Evolutionary conservation across 1,140 invertebrate genomes (phyloP), one percentile per base, ranked within the genome.

Genomic region (Drosophila ambigua): DNA sequence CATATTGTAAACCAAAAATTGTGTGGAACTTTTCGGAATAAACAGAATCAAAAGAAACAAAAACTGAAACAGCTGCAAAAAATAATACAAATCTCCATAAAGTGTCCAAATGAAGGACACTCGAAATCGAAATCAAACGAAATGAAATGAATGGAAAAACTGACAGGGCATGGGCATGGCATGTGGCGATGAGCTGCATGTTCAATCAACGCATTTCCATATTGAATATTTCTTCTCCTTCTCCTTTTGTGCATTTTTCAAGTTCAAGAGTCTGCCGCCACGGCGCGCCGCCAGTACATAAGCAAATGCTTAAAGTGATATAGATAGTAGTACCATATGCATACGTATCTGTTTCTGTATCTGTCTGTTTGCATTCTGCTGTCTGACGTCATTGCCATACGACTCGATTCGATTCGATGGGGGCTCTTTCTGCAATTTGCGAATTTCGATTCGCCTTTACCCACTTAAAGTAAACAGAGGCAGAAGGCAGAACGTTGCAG

Each of bases 401-500:
- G 54, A 59, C 58, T 58, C 61, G 66, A 44, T 31, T 69, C 41
- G 43, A 52, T 64, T 67, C 3, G 63, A 57, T 68, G 67, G n/a
- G 31, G 8, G 31, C 31, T 69, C 28, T 20, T 15, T 46, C 41
- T 57, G 50, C 64, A 68, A 49, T 69, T 69, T 68, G 35, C 66
- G 26, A 69, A 69, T 57, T 69, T 69, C 35, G 35, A 13, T 39
- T 39, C 28, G 67, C 67, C 51, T 69, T 50, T 44, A 48, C 31
- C 65, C 67, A 69, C 65, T 69, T 58, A 69, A 69, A 69, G 67
- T 69, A 69, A 69, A 69, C 65, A 69, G 67, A 68, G 35, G 24
- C 23, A 46, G 44, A 64, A 45, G 58, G 31, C 46, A 8, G 31
- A 20, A 24, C 20, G 1, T 26, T 45, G 41, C 45, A 28, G 41